These are phyloP conservation scores for Sitodiplosis mosellana DNA, from an alignment of 1,140 invertebrate species.

Conservation along the genomic window DNA sequence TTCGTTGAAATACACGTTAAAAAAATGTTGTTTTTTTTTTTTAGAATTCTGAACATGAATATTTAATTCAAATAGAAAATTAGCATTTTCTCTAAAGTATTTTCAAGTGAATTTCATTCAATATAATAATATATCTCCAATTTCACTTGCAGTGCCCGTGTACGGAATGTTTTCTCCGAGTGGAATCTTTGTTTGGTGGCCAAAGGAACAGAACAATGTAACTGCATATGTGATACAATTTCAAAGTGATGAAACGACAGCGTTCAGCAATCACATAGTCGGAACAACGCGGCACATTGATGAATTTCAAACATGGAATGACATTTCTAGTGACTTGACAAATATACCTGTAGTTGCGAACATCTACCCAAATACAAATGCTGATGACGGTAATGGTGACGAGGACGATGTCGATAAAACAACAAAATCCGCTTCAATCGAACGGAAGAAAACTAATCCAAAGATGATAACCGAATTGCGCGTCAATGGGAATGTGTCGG, in stretches of 20 bases:
- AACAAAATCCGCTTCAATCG: not conserved
- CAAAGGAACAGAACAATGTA: not conserved
- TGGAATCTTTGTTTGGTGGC: conserved; percentile 3
- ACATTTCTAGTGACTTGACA: not conserved
- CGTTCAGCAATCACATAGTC: not conserved
- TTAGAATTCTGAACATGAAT: no score
- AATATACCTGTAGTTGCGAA: not conserved
- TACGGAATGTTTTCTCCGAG: not conserved
- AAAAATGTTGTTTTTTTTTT: no score
- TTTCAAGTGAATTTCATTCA: no score
- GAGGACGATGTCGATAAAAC: not conserved
- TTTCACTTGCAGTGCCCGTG: conserved; percentile 3
- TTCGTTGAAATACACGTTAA: no score
- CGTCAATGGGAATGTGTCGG: conserved; percentile 19
- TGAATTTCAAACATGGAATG: not conserved
- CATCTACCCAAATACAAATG: no score
- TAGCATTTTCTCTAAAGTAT: no score
- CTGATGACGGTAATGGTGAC: not conserved
- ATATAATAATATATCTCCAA: no score
- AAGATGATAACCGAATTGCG: conserved; percentile 9
- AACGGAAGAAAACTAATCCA: not conserved
- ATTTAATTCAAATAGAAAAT: no score
- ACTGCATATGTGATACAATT: conserved; percentile 3
- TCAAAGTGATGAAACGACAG: not conserved
- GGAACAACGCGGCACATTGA: not conserved